These are phyloP conservation scores for Limnephilus marmoratus DNA, from an alignment of 2,888 invertebrate species.

Conservation along the genomic window DNA sequence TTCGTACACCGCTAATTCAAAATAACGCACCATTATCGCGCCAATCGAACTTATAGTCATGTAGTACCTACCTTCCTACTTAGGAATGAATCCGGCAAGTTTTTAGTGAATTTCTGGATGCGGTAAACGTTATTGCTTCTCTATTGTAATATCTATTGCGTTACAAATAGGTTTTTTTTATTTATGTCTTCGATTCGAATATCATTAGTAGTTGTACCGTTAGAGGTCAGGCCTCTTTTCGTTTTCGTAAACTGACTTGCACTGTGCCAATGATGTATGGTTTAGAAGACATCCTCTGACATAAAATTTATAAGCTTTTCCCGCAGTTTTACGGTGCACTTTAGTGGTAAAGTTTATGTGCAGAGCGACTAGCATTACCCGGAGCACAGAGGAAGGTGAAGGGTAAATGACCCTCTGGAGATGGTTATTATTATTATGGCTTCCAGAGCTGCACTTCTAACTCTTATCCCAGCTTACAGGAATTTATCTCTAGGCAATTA, in stretches of 20 bases:
- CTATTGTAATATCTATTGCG: background rate
- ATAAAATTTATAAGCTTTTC: background rate
- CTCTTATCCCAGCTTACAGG: background rate
- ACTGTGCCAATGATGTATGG: background rate
- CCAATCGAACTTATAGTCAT: background rate
- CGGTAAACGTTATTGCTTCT: background rate
- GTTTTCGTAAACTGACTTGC: background rate
- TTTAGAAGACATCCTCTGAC: background rate
- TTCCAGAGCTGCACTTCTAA: constrained; percentile 26
- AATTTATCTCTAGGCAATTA: background rate
- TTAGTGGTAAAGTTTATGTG: constrained; percentile 8
- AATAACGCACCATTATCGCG: background rate
- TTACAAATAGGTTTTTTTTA: background rate
- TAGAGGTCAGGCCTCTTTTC: constrained; percentile 10
- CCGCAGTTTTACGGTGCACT: background rate
- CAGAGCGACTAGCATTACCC: background rate
- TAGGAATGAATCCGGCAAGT: background rate
- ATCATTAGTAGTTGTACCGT: constrained; percentile 16
- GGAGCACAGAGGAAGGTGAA: constrained; percentile 33
- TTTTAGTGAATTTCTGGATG: background rate
- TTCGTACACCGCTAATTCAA: background rate
- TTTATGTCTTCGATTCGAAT: background rate
- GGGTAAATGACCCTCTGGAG: constrained; percentile 39
- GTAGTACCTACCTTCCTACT: background rate
- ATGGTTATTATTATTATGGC: background rate